A percentile compares a stretch with the other conserved stretches of the same genome.
Evolutionary conservation across 2,888 invertebrate genomes (phyloP).

Genomic region (Eugnorisma glareosa): DNA sequence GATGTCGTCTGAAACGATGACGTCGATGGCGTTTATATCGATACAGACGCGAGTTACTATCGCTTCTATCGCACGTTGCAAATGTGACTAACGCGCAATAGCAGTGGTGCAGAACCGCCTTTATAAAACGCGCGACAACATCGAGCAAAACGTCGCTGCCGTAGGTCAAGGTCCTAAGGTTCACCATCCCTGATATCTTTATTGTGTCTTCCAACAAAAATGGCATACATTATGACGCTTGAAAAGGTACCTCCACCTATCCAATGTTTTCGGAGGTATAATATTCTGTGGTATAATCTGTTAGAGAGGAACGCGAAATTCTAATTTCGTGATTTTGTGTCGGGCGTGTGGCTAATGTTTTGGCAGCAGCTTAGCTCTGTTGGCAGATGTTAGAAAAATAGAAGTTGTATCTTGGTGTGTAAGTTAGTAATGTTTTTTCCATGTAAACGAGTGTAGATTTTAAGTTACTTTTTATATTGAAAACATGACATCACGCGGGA

Average conservation of each 20-base stretch:
- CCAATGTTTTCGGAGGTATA: conserved; percentile 12
- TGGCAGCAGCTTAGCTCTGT: not conserved
- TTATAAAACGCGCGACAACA: not conserved
- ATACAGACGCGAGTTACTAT: not conserved
- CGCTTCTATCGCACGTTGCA: not conserved
- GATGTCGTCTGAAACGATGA: not conserved
- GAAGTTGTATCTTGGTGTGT: not conserved
- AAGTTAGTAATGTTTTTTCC: not conserved
- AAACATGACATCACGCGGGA: not conserved
- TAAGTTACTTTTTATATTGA: no score
- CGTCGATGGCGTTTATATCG: no score
- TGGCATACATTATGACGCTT: conserved; percentile 16
- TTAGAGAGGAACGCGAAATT: conserved; percentile 29
- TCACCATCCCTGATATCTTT: conserved; percentile 13
- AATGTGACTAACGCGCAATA: not conserved
- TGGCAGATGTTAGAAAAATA: no score
- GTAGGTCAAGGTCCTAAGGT: not conserved
- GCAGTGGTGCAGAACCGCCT: not conserved
- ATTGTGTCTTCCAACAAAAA: conserved; percentile 31
- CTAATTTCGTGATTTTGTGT: conserved; percentile 22
- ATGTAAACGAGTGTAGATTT: no score
- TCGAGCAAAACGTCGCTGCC: not conserved
- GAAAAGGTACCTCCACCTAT: not conserved
- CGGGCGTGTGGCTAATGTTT: not conserved
- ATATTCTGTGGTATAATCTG: conserved; percentile 33